A percentile compares a stretch with the other conserved stretches of the same genome.
These are phyloP conservation scores for Pocota personata DNA, from an alignment of 2,888 invertebrate genomes.

Conservation along the genomic window DNA sequence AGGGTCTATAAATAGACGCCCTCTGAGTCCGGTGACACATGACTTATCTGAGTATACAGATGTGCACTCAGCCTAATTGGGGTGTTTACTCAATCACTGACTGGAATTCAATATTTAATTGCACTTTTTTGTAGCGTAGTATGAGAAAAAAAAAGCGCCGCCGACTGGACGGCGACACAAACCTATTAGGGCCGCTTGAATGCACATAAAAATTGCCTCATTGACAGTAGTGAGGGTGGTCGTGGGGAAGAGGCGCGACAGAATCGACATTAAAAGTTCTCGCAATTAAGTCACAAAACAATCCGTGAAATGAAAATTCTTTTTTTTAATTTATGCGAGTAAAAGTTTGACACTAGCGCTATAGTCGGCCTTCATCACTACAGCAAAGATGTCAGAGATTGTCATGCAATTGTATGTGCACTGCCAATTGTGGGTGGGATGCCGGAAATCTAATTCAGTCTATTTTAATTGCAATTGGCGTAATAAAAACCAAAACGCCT, in stretches of 20 bases:
- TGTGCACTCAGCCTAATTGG: slow-evolving; percentile 49
- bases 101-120: slow-evolving; percentile 63
- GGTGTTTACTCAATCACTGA: slow-evolving; percentile 54
- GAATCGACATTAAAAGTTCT: slow-evolving; percentile 4
- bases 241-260: not conserved
- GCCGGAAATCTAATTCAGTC: slow-evolving; percentile 45
- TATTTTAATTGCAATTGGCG: slow-evolving; percentile 33
- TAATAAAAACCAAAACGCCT: slow-evolving; percentile 11
- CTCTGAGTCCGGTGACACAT: slow-evolving; percentile 27
- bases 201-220: slow-evolving; percentile 33
- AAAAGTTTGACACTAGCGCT: slow-evolving; percentile 22
- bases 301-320: not conserved
- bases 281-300: not conserved
- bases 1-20: slow-evolving; percentile 44
- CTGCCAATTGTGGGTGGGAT: slow-evolving; percentile 32
- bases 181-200: slow-evolving; percentile 44
- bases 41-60: slow-evolving; percentile 31
- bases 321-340: not conserved
- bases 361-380: slow-evolving; percentile 4
- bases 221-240: not conserved
- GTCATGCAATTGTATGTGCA: slow-evolving; percentile 18
- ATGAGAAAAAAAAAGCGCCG: not conserved
- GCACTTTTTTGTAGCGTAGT: slow-evolving; percentile 9
- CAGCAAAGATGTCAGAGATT: slow-evolving; percentile 3
- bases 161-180: not conserved